Evolutionary conservation across 1,140 invertebrate species (phyloP).

Genomic region (Leptopilina clavipes): DNA sequence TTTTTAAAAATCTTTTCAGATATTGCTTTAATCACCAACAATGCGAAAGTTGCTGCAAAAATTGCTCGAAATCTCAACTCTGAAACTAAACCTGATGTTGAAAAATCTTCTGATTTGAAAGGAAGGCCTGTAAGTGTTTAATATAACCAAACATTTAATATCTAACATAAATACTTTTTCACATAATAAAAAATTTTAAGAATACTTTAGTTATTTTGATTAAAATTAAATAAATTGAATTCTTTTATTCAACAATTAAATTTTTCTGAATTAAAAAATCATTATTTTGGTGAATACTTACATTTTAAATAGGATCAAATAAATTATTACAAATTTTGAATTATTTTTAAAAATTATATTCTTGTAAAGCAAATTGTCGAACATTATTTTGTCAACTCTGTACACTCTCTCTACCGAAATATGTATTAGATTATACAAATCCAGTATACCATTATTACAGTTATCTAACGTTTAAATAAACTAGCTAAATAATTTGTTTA

Average conservation of each 20-base stretch:
- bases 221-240: too few relatives aligned
- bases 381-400: conserved; percentile 31
- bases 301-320: not conserved
- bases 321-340: not conserved
- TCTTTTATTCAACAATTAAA: too few relatives aligned
- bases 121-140: conserved; percentile 55
- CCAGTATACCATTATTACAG: conserved; percentile 12
- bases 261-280: too few relatives aligned
- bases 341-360: conserved; percentile 34
- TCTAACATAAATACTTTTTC: too few relatives aligned
- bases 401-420: conserved; percentile 31
- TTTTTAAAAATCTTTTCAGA: conserved; percentile 75
- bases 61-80: conserved; percentile 83
- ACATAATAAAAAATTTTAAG: too few relatives aligned
- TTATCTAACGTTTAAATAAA: conserved; percentile 17
- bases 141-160: not conserved
- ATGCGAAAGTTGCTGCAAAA: conserved; percentile 88
- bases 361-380: conserved; percentile 32
- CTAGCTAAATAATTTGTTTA: conserved; percentile 55
- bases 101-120: conserved; percentile 33
- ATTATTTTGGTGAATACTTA: too few relatives aligned
- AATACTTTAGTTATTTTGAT: too few relatives aligned
- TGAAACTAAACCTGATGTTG: conserved; percentile 55
- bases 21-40: conserved; percentile 93
- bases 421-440: conserved; percentile 19